phyloP scores from a whole-genome alignment of 2,797 vertebrate genomes.

The Clarias pachynema region DNA sequence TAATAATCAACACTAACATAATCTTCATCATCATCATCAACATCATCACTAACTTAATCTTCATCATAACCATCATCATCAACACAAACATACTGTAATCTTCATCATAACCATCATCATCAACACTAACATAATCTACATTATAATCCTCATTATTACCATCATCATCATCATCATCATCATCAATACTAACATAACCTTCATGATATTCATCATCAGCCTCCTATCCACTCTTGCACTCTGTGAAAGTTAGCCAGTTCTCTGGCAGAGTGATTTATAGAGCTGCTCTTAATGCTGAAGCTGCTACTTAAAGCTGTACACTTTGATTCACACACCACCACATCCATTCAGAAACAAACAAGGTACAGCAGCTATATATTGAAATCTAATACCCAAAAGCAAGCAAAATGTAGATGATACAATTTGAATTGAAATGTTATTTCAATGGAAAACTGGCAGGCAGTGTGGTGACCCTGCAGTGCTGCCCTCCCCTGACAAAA shows the following conservation, averaged over 20 bases:
- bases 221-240: not conserved
- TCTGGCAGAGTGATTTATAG: slow-evolving; percentile 10
- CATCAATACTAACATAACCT: not conserved
- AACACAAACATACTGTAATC: no score
- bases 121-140: not conserved
- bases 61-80: no score
- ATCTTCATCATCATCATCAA: no score
- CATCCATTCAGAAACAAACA: slow-evolving; percentile 10
- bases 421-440: not conserved
- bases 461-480: not conserved
- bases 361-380: not conserved
- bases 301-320: not conserved
- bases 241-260: slow-evolving; percentile 2
- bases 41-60: not conserved
- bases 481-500: not conserved
- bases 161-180: not conserved
- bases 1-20: no score
- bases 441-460: no score
- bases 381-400: not conserved
- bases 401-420: not conserved
- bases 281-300: slow-evolving; percentile 14
- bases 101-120: no score
- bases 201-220: not conserved
- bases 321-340: not conserved
- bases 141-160: not conserved